Evolutionary conservation across 2,797 vertebrate genomes (phyloP).

Genomic region (Holocentrus rufus): DNA sequence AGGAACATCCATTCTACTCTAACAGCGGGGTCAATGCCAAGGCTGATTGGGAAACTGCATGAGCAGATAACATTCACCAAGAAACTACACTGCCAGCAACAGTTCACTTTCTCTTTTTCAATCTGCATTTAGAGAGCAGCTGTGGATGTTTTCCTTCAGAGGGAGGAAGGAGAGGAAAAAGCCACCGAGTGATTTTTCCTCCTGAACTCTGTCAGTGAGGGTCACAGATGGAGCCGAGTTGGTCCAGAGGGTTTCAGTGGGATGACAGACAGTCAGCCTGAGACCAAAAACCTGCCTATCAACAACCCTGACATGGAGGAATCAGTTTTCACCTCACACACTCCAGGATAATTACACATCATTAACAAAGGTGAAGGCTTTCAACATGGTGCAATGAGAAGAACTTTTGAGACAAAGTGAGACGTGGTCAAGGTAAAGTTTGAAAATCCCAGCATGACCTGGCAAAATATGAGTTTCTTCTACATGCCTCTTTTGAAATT

Average conservation of each 20-base stretch:
- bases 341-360: conserved; percentile 72
- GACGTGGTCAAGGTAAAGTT: too few species aligned
- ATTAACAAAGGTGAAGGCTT: conserved; percentile 63
- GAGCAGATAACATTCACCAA: background rate
- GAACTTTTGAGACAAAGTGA: too few species aligned
- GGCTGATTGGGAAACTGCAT: conserved; percentile 18
- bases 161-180: conserved; percentile 41
- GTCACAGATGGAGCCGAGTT: conserved; percentile 26
- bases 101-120: background rate
- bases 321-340: conserved; percentile 66
- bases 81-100: conserved; percentile 46
- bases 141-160: conserved; percentile 48
- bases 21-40: conserved; percentile 28
- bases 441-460: too few species aligned
- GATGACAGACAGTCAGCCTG: conserved; percentile 30
- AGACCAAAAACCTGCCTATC: conserved; percentile 37
- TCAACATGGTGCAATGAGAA: conserved; percentile 42
- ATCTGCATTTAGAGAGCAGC: conserved; percentile 75
- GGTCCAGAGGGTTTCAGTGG: conserved; percentile 35
- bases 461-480: too few species aligned
- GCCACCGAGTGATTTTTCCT: conserved; percentile 55
- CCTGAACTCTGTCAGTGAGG: conserved; percentile 59
- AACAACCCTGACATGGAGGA: conserved; percentile 56
- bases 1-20: conserved; percentile 40
- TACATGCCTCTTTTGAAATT: too few species aligned